phyloP scores from a whole-genome alignment of 2,113 vertebrate genomes.

The Hippocampus comes region DNA sequence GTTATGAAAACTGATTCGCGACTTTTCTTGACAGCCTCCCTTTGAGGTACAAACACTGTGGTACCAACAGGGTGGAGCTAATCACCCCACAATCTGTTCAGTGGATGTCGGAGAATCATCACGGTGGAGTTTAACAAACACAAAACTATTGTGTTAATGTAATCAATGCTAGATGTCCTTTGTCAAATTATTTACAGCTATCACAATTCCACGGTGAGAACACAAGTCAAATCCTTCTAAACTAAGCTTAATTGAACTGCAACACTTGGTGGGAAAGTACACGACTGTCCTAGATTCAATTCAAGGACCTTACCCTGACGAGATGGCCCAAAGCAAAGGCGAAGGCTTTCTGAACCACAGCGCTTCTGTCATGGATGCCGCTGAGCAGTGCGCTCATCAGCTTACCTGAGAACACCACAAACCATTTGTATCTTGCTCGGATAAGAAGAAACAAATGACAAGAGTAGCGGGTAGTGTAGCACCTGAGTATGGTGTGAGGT shows the following conservation, averaged over 20 bases:
- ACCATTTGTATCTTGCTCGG: not conserved
- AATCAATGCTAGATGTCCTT: no score
- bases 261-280: no score
- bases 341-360: conserved; percentile 88
- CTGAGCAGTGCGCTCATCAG: conserved; percentile 91
- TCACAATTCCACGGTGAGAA: no score
- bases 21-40: not conserved
- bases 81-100: not conserved
- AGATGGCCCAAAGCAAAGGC: conserved; percentile 94
- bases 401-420: conserved; percentile 77
- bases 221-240: not conserved
- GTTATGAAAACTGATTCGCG: not conserved
- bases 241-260: not conserved
- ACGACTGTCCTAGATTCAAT: no score
- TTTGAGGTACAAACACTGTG: no score
- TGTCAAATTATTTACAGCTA: no score
- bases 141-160: no score
- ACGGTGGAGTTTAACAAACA: no score
- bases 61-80: no score
- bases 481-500: conserved; percentile 93
- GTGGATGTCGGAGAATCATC: no score
- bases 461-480: conserved; percentile 1
- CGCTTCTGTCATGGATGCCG: conserved; percentile 88
- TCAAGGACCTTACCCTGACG: conserved; percentile 80
- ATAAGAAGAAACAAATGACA: not conserved